phyloP scores from a whole-genome alignment of 2,113 vertebrate genomes.

The Catharus bicknelli region DNA sequence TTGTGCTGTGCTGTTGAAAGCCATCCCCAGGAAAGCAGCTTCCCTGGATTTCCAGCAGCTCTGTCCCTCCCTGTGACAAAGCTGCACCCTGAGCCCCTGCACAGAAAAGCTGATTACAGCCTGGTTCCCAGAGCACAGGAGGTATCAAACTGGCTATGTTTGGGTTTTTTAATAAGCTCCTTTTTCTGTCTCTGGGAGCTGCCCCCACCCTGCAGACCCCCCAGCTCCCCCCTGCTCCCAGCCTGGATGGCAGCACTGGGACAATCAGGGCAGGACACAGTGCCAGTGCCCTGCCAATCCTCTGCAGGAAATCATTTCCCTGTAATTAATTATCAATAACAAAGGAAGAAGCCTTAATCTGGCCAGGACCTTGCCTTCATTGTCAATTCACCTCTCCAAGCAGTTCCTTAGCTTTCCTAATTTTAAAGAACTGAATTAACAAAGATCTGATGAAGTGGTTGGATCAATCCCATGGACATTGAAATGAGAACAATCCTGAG shows the following conservation, averaged over 20 bases:
- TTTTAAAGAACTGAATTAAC: background rate
- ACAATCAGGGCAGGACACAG: background rate
- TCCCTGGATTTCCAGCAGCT: background rate
- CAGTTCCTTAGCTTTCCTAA: background rate
- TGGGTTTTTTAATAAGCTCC: fast-evolving
- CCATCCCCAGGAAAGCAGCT: background rate
- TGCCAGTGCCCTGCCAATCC: background rate
- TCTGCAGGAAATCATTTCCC: background rate
- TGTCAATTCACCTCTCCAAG: background rate
- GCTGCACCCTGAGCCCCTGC: background rate
- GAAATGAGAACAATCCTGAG: background rate
- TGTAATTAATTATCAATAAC: background rate
- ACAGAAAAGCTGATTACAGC: background rate
- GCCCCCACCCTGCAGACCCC: background rate
- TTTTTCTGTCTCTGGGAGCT: background rate
- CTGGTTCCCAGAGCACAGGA: background rate
- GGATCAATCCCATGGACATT: background rate
- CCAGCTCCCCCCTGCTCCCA: background rate
- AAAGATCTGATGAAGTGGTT: background rate
- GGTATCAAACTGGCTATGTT: background rate
- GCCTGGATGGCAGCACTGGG: background rate
- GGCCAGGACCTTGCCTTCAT: background rate
- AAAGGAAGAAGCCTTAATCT: background rate
- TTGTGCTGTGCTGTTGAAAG: background rate
- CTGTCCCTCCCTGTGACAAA: background rate